These are phyloP conservation scores for Stegostoma tigrinum DNA, from an alignment of 2,113 vertebrate species.

Conservation along the genomic window DNA sequence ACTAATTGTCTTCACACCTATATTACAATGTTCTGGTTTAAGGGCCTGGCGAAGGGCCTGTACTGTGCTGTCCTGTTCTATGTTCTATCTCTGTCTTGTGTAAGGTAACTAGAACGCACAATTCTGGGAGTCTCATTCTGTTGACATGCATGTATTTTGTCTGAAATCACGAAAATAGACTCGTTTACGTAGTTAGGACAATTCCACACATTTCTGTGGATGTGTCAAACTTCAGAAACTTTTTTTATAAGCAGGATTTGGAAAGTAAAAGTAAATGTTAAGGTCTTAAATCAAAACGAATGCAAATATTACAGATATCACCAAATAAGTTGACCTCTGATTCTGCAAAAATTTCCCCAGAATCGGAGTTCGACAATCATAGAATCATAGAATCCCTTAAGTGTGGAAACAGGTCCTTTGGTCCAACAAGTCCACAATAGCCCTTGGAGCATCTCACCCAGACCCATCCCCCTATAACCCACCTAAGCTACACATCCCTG, in stretches of 20 bases:
- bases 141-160: background rate
- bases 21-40: background rate
- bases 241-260: background rate
- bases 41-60: no score
- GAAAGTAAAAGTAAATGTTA: background rate
- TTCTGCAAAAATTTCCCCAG: no score
- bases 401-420: no score
- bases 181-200: background rate
- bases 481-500: no score
- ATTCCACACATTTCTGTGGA: background rate
- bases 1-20: background rate
- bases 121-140: background rate
- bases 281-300: background rate
- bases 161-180: background rate
- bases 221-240: background rate
- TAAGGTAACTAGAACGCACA: background rate
- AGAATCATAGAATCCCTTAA: no score
- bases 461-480: no score
- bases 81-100: no score
- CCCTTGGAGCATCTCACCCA: no score
- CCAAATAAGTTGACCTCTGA: no score
- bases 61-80: no score
- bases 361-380: no score
- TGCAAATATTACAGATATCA: background rate
- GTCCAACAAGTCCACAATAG: no score